Percentiles rank a stretch among this genome's conserved stretches.
phyloP scores from a whole-genome alignment of 1,140 invertebrate species.

The Andricus grossulariae region DNA sequence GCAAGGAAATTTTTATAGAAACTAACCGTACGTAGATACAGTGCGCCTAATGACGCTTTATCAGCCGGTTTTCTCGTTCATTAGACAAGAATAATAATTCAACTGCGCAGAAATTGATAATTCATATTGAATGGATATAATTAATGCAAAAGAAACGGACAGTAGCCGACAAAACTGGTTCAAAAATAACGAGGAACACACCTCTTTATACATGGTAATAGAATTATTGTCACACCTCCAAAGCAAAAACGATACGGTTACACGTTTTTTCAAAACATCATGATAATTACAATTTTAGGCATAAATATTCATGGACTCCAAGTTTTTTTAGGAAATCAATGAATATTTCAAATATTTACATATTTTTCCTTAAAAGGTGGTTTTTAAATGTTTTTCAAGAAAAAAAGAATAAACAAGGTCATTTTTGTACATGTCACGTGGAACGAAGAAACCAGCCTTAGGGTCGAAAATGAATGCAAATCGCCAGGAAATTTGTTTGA shows the following conservation, averaged over 20 bases:
- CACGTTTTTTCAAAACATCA: not conserved
- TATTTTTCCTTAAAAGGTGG: too few relatives aligned
- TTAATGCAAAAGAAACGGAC: not conserved
- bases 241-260: not conserved
- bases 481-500: too few relatives aligned
- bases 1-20: slow-evolving; percentile 49
- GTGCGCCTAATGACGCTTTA: slow-evolving; percentile 55
- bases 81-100: slow-evolving; percentile 42
- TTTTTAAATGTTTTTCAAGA: too few relatives aligned
- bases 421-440: too few relatives aligned
- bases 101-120: slow-evolving; percentile 15
- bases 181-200: slow-evolving; percentile 36
- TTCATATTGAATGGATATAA: slow-evolving; percentile 33
- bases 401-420: too few relatives aligned
- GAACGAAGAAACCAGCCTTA: too few relatives aligned
- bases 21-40: slow-evolving; percentile 40
- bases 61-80: slow-evolving; percentile 46
- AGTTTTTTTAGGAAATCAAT: too few relatives aligned
- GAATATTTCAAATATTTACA: too few relatives aligned
- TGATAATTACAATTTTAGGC: too few relatives aligned
- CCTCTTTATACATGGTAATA: slow-evolving; percentile 25
- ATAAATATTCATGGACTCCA: too few relatives aligned
- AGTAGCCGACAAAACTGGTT: not conserved
- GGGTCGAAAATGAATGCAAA: too few relatives aligned
- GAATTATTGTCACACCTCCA: slow-evolving; percentile 27